A percentile compares a stretch with the other conserved stretches of the same genome.
Conservation (phyloP, 2,797 vertebrate species). For the Anisognathus igniventris region DNA sequence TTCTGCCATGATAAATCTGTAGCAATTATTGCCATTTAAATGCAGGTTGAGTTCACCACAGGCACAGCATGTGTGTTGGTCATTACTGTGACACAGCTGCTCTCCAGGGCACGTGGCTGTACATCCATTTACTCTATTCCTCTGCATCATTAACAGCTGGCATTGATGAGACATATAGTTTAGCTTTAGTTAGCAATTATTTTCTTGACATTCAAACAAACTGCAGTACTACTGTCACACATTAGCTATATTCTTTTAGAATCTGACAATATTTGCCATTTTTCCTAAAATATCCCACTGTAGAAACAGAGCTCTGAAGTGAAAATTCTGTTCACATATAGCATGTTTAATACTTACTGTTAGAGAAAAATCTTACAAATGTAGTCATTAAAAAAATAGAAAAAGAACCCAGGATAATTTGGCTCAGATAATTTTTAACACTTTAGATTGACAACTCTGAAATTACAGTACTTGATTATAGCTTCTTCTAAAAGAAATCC, state of each 20-base stretch:
- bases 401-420: background rate
- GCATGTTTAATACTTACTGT: background rate
- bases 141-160: background rate
- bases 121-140: background rate
- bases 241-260: background rate
- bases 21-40: background rate
- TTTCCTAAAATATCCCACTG: background rate
- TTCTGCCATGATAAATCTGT: background rate
- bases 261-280: background rate
- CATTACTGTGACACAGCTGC: background rate
- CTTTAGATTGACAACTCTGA: background rate
- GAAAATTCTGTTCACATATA: background rate
- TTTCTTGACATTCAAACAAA: background rate
- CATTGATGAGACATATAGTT: background rate
- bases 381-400: background rate
- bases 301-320: background rate
- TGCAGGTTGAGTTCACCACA: background rate
- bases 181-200: background rate
- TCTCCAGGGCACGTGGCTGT: background rate
- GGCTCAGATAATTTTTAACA: background rate
- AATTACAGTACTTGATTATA: background rate
- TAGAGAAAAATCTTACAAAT: background rate
- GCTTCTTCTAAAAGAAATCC: background rate
- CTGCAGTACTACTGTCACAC: background rate
- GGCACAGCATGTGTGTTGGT: background rate